Evolutionary conservation across 2,113 vertebrate species (phyloP).

Genomic region (Cygnus buccinator): DNA sequence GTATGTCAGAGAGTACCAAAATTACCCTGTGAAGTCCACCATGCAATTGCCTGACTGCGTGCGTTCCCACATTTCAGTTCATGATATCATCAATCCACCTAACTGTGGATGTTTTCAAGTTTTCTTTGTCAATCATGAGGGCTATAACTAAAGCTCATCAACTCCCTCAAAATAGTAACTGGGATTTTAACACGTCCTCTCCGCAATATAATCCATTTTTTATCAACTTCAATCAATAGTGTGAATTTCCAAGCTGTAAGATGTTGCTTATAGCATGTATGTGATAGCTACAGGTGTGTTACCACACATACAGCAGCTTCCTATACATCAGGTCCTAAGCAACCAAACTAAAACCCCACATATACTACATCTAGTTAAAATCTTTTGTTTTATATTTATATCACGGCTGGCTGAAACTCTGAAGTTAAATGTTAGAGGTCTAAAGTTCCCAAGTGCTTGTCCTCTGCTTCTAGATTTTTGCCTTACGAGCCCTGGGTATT

Average conservation of each 20-base stretch:
- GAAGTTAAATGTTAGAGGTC: neutral
- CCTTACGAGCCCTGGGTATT: too few relatives aligned
- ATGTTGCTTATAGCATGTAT: neutral
- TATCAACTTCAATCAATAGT: neutral
- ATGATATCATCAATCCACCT: neutral
- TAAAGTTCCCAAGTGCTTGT: neutral
- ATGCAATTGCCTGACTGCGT: too few relatives aligned
- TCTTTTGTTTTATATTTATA: neutral
- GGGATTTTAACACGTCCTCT: neutral
- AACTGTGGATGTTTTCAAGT: neutral
- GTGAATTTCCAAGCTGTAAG: neutral
- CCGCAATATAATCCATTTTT: neutral
- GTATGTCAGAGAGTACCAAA: neutral
- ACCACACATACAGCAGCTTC: neutral
- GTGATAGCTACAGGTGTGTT: neutral
- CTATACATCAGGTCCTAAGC: neutral
- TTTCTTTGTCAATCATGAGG: neutral
- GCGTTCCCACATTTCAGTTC: neutral
- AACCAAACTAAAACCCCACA: neutral
- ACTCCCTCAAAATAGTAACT: neutral
- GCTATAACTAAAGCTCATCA: neutral
- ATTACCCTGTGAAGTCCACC: neutral
- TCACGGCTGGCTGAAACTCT: neutral
- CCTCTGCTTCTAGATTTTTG: neutral
- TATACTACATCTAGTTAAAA: neutral